These are phyloP conservation scores for Catonia carolina DNA, from an alignment of 2,888 invertebrate genomes.

Conservation along the genomic window DNA sequence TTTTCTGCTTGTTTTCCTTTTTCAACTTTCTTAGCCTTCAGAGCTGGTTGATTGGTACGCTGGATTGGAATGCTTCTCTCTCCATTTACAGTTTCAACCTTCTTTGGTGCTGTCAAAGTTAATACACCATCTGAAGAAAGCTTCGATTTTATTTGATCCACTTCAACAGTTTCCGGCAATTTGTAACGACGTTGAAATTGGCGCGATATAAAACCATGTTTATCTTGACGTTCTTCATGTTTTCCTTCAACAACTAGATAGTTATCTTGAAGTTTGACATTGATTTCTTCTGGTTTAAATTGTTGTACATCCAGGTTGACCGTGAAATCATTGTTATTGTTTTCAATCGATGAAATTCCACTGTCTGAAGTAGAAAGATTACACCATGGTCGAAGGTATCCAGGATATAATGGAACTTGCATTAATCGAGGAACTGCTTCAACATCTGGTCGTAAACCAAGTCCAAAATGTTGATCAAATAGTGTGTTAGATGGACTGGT, in stretches of 20 bases:
- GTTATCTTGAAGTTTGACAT: conserved; percentile 43
- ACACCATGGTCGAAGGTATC: conserved; percentile 34
- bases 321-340: conserved; percentile 35
- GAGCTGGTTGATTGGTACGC: conserved; percentile 33
- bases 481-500: conserved; percentile 19
- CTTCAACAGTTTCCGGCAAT: conserved; percentile 42
- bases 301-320: conserved; percentile 43
- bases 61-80: conserved; percentile 30
- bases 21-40: conserved; percentile 24
- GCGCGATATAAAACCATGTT: conserved; percentile 43
- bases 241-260: conserved; percentile 42
- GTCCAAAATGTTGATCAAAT: conserved; percentile 35
- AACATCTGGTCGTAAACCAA: conserved; percentile 27
- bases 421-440: conserved; percentile 21
- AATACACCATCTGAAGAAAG: conserved; percentile 43
- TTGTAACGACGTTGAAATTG: conserved; percentile 43
- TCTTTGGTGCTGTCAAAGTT: conserved; percentile 31
- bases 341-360: conserved; percentile 32
- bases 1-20: not conserved
- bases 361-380: conserved; percentile 28
- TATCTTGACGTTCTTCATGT: conserved; percentile 43
- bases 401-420: conserved; percentile 20
- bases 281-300: conserved; percentile 44
- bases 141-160: conserved; percentile 39
- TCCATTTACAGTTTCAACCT: conserved; percentile 10